Evolutionary conservation across 1,140 invertebrate genomes (phyloP).

Genomic region (Calephelis nemesis): DNA sequence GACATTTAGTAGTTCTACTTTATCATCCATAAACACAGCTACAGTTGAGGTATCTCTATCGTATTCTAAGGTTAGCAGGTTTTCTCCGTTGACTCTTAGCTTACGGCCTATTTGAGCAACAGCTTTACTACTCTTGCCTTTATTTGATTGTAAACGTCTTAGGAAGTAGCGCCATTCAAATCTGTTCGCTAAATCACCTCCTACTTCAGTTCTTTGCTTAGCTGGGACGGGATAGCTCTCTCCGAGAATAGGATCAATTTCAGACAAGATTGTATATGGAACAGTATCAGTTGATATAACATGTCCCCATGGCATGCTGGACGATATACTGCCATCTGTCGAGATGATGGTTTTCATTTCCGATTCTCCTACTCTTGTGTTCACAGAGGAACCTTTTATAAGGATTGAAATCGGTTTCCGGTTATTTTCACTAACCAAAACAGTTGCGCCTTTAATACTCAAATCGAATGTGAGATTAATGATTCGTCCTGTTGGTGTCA

Average conservation of each 20-base stretch:
- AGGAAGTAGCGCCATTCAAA: slow-evolving; percentile 97
- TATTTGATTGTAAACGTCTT: slow-evolving; percentile 82
- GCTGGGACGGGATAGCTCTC: slow-evolving; percentile 95
- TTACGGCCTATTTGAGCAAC: slow-evolving; percentile 91
- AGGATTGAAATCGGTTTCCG: slow-evolving; percentile 90
- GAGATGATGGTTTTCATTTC: slow-evolving; percentile 89
- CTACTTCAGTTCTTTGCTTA: slow-evolving; percentile 92
- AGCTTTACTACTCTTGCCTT: slow-evolving; percentile 82
- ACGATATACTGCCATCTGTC: slow-evolving; percentile 90
- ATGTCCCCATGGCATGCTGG: slow-evolving; percentile 90
- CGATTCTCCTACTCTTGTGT: slow-evolving; percentile 88
- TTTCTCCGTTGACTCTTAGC: slow-evolving; percentile 93
- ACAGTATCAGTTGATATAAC: slow-evolving; percentile 91
- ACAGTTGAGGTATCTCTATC: slow-evolving; percentile 94
- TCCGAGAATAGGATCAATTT: slow-evolving; percentile 89
- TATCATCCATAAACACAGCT: slow-evolving; percentile 93
- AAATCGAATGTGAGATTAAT: slow-evolving; percentile 92
- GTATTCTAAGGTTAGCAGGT: slow-evolving; percentile 94
- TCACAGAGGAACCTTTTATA: slow-evolving; percentile 92
- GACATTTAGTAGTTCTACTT: slow-evolving; percentile 92
- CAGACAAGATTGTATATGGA: slow-evolving; percentile 90
- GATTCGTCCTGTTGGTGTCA: slow-evolving; percentile 95
- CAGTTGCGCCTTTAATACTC: slow-evolving; percentile 92
- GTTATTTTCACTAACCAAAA: slow-evolving; percentile 90
- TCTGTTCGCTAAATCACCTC: slow-evolving; percentile 93